Conservation (phyloP, 2,113 vertebrate species). For the Chrysemys picta region DNA sequence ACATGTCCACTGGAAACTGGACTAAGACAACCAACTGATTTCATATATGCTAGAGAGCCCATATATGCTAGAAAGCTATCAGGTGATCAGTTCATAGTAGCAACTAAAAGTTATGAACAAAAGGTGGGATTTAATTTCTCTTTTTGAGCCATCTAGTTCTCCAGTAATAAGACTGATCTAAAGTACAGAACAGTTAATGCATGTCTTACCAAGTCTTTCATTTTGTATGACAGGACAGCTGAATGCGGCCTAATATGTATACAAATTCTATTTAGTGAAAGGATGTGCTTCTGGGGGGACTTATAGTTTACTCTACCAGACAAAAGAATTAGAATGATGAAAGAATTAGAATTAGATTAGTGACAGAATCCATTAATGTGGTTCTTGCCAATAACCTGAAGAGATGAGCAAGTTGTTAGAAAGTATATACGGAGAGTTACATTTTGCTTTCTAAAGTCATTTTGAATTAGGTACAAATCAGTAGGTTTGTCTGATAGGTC, state of each 20-base stretch:
- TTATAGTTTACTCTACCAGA: constrained; percentile 28
- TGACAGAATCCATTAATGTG: constrained; percentile 41
- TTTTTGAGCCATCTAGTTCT: not conserved
- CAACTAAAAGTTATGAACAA: not conserved
- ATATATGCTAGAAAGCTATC: not conserved
- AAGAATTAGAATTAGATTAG: constrained; percentile 18
- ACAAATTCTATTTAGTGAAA: not conserved
- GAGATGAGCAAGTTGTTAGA: constrained; percentile 62
- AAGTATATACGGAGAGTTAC: constrained; percentile 24
- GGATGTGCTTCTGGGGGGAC: not conserved
- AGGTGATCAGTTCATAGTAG: not conserved
- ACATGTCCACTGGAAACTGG: not conserved
- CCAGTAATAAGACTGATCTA: not conserved
- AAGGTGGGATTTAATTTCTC: not conserved
- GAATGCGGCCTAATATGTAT: not conserved
- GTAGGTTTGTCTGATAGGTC: not conserved
- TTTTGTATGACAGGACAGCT: not conserved
- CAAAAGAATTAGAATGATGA: constrained; percentile 19
- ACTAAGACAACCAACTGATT: not conserved
- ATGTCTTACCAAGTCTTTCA: not conserved
- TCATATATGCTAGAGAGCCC: not conserved
- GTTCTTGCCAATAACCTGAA: constrained; percentile 52
- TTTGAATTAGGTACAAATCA: constrained; percentile 29
- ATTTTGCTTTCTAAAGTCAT: constrained; percentile 35
- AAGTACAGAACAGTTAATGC: not conserved